phyloP scores from a whole-genome alignment of 2,113 vertebrate species.

The Danionella cerebrum region DNA sequence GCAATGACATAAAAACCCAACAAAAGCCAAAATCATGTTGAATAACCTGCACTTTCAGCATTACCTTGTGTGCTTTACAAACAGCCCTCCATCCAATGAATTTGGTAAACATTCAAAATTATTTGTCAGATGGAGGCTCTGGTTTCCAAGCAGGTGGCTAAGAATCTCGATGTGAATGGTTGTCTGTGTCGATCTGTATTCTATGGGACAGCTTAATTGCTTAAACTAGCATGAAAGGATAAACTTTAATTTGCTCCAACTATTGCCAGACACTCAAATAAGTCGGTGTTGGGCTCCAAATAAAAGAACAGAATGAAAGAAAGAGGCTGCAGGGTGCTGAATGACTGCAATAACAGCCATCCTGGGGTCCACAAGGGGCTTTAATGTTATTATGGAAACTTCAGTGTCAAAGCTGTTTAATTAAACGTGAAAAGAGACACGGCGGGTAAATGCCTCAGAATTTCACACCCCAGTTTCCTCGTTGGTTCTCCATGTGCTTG shows the following conservation, averaged over 20 bases:
- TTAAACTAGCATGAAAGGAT: constrained; percentile 47
- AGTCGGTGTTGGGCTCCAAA: not conserved
- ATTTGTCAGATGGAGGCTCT: constrained; percentile 57
- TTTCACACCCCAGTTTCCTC: constrained; percentile 27
- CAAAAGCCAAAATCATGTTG: too few species aligned
- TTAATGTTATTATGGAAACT: constrained; percentile 33
- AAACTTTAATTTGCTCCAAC: constrained; percentile 55
- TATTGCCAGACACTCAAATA: constrained; percentile 42
- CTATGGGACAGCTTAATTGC: constrained; percentile 23
- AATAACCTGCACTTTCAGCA: not conserved
- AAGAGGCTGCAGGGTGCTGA: not conserved
- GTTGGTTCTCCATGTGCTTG: too few species aligned
- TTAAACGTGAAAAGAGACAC: constrained; percentile 44
- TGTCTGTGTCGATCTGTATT: not conserved
- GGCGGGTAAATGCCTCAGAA: constrained; percentile 28
- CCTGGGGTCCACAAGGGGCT: not conserved
- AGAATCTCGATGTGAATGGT: constrained; percentile 25
- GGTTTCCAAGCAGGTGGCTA: constrained; percentile 26
- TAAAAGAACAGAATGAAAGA: not conserved
- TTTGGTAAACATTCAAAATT: constrained; percentile 64
- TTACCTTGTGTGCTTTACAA: not conserved
- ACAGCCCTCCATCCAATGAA: constrained; percentile 53
- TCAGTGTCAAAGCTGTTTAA: constrained; percentile 38
- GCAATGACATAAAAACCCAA: too few species aligned
- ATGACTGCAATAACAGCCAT: constrained; percentile 17